Base-by-base conservation (phyloP, 1,140 invertebrate species). In the Ephestia elutella region DNA sequence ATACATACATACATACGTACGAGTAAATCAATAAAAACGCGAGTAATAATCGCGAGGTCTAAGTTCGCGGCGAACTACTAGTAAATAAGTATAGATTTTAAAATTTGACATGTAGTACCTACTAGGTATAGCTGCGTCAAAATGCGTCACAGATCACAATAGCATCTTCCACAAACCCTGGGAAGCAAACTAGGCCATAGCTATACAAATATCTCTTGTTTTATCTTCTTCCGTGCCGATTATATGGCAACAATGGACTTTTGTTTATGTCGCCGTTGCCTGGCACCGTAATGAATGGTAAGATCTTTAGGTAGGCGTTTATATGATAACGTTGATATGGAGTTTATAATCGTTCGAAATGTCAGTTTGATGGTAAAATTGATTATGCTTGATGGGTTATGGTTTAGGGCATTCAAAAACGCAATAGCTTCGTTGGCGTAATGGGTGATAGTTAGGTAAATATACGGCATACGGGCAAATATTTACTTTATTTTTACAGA, bases 181-280 rank as follows among this genome's bases (percentile, higher is more conserved):
- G 38, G 1, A 15, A 44, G 38, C 13, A 2, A 44, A 44, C 13
- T 44, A 17, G 38, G 38, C 38, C 38, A 44, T 13, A 44, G 38
- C 38, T 15, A 44, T 44, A 44, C 38, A 15, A 13, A 44, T 38
- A 38, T 44, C 38, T 15, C 5, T 3, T 2, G 10, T n/a, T 44
- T 44, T 44, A 44, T 44, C 38, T 44, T 56, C 60, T 56, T 54
- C 32, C 54, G 63, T 59, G 48, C 65, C 58, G 73, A 75, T 77
- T 75, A 75, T 71, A 67, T 68, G 68, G n/a, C 65, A 62, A 77
- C 77, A 79, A 77, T 75, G 68, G 66, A 70, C 69, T 71, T 75
- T 79, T 70, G 71, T 71, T 70, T 49, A 50, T 53, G 55, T 32
- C 28, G n/a, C 5, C 38, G 38, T 44, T 38, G 32, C 32, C 11